These are phyloP conservation scores for Lophura nycthemera DNA, from an alignment of 2,113 vertebrate genomes.

Conservation along the genomic window DNA sequence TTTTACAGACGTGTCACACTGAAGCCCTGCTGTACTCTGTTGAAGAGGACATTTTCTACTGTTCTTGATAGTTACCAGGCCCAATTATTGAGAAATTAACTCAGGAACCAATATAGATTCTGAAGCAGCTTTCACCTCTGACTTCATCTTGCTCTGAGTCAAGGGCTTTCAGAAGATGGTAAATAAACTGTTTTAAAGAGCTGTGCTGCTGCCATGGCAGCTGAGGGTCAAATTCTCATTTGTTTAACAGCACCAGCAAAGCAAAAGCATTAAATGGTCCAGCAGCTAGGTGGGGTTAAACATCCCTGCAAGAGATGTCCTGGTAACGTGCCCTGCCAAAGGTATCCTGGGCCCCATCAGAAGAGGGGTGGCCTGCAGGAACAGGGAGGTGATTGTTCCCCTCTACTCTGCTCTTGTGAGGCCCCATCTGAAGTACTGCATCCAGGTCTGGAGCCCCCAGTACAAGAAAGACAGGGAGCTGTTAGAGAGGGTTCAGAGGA, in stretches of 20 bases:
- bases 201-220: not conserved
- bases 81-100: not conserved
- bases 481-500: too few relatives aligned
- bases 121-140: slow-evolving; percentile 12
- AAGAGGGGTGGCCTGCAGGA: too few relatives aligned
- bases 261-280: not conserved
- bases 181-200: not conserved
- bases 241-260: not conserved
- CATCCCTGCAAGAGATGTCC: not conserved
- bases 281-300: not conserved
- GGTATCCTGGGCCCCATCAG: too few relatives aligned
- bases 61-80: not conserved
- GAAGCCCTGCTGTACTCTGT: not conserved
- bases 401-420: too few relatives aligned
- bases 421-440: too few relatives aligned
- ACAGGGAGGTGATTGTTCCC: too few relatives aligned
- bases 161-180: not conserved
- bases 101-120: not conserved
- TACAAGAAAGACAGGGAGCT: too few relatives aligned
- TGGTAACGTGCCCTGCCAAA: rapidly evolving
- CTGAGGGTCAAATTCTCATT: not conserved
- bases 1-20: not conserved
- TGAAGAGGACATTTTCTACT: not conserved
- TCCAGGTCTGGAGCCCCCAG: too few relatives aligned
- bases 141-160: not conserved